phyloP scores from a whole-genome alignment of 2,888 invertebrate genomes.

The Ophion costatus region DNA sequence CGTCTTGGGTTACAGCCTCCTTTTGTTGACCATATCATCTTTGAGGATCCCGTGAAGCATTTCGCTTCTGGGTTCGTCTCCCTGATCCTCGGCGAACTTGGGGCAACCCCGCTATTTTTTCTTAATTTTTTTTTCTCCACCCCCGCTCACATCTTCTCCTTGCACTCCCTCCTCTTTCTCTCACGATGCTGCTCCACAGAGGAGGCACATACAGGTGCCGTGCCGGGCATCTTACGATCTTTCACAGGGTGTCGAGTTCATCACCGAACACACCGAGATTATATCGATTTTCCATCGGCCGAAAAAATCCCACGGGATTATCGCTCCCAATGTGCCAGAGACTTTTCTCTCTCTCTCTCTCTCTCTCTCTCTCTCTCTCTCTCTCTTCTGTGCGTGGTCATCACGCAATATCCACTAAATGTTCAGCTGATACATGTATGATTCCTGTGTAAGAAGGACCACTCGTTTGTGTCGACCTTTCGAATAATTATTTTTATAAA shows the following conservation, averaged over 20 bases:
- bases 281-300: slow-evolving; percentile 62
- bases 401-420: neutral
- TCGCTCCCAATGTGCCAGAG: slow-evolving; percentile 35
- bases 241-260: slow-evolving; percentile 64
- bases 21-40: slow-evolving; percentile 83
- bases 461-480: neutral
- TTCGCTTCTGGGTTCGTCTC: slow-evolving; percentile 57
- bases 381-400: neutral
- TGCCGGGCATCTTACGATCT: slow-evolving; percentile 51
- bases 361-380: neutral
- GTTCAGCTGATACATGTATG: neutral
- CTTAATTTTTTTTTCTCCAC: slow-evolving; percentile 28
- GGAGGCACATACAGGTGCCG: slow-evolving; percentile 52
- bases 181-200: neutral
- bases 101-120: slow-evolving; percentile 45
- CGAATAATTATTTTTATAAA: no score
- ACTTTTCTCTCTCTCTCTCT: slow-evolving; percentile 39
- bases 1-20: slow-evolving; percentile 79
- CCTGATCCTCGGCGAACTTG: slow-evolving; percentile 61
- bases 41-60: slow-evolving; percentile 76
- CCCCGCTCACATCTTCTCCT: neutral
- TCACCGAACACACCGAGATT: slow-evolving; percentile 34
- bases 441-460: neutral
- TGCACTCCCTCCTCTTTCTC: neutral
- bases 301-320: slow-evolving; percentile 54